Base-by-base conservation (phyloP, 2,113 vertebrate species). In the Proteles cristata region DNA sequence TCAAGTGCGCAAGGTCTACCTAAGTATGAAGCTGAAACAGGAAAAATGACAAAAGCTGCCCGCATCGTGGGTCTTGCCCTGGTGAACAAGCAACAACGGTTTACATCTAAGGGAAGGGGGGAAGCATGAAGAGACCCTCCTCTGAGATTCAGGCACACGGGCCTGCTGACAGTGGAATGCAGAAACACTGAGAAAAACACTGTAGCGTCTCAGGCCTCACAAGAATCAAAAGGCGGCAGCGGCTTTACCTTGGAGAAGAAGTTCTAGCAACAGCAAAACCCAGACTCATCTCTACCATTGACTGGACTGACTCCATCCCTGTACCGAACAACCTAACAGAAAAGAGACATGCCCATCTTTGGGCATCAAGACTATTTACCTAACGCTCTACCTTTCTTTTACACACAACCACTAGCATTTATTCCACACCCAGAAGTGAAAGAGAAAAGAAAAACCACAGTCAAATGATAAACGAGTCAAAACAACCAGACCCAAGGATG, bases 401-500 rank as follows among this genome's bases (percentile, higher is more conserved):
- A 11, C 12, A 77, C 4, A 55, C 43, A 33, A 16, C 33, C 50
- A 55, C 26, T 53, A 12, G 26, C 25, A 53, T 86, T 77, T 35
- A 53, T n/a, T 66, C 9, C 53, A 66, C 53, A 77, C 45, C 53
- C 9, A 43, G 25, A 76, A 61, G 65, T n/a, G 19, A 66, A 68
- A 77, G 53, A 43, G 14, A 50, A 45, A 61, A 81, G n/a, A 65
- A 69, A 71, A 80, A 25, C 23, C 63, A 28, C 63, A 63, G 23
- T 63, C 76, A 81, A 88, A 39, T 88, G 53, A 35, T 71, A 94
- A 73, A 88, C 2, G 11, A 28, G 31, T 69, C 74, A 71, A 93
- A 68, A 94, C 50, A 93, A 86, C 26, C 45, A 88, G 92, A 93
- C 48, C 15, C 28, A 71, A 50, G 80, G 48, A 93, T 88, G 28